Evolutionary conservation across 53 echinoderm and acorn worm species (phyloP).

Genomic region (Antedon mediterranea): DNA sequence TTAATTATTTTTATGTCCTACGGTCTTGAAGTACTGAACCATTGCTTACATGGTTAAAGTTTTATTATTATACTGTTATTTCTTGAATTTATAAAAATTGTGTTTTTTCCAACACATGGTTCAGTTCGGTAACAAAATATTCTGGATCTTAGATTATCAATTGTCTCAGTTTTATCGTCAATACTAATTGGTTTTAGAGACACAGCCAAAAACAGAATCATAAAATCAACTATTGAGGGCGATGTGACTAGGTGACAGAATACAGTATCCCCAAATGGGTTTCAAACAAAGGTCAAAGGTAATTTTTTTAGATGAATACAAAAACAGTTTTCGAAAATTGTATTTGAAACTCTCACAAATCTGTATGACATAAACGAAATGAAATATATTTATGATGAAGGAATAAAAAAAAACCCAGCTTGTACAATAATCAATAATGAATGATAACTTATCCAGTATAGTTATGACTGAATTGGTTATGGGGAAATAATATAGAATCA

Average conservation of each 20-base stretch:
- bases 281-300: background rate
- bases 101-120: too few species aligned
- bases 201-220: too few species aligned
- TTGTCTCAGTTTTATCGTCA: too few species aligned
- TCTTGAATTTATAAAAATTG: too few species aligned
- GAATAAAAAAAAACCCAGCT: background rate
- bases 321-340: background rate
- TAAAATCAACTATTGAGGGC: too few species aligned
- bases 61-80: too few species aligned
- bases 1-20: too few species aligned
- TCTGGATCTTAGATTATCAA: too few species aligned
- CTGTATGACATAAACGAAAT: background rate
- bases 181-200: too few species aligned
- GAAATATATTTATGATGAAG: background rate
- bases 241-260: background rate
- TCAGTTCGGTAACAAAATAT: too few species aligned
- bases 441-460: background rate
- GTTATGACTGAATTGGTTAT: background rate
- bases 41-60: too few species aligned
- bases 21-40: too few species aligned
- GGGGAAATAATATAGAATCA: background rate
- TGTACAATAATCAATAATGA: background rate
- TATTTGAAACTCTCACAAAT: background rate
- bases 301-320: background rate
- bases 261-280: background rate